Evolutionary conservation across 2,113 vertebrate species (phyloP).

Genomic region (Beaufortia kweichowensis): DNA sequence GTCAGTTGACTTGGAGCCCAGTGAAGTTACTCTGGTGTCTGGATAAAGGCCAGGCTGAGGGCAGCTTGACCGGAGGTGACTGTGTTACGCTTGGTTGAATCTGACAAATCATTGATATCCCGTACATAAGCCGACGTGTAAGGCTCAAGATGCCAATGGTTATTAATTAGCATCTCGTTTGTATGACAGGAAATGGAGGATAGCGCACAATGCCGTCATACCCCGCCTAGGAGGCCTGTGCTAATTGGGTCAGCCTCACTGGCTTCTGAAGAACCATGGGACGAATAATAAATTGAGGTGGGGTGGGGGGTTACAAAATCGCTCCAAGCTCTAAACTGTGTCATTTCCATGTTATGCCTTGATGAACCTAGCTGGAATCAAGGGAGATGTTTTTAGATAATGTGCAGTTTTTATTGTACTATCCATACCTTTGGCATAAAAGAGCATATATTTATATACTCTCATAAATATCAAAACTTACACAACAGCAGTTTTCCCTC

Average conservation of each 20-base stretch:
- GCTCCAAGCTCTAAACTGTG: conserved; percentile 52
- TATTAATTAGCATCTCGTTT: conserved; percentile 95
- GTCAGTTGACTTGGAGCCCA: conserved; percentile 28
- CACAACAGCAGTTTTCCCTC: conserved; percentile 24
- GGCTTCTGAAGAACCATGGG: conserved; percentile 79
- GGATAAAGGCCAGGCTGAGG: conserved; percentile 33
- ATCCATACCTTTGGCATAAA: not conserved
- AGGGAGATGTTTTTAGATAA: not conserved
- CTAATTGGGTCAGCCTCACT: conserved; percentile 84
- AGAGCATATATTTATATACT: not conserved
- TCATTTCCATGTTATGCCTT: conserved; percentile 44
- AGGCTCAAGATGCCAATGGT: conserved; percentile 87
- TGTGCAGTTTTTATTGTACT: not conserved
- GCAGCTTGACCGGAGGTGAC: conserved; percentile 54
- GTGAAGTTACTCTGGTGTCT: conserved; percentile 33
- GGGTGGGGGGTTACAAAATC: conserved; percentile 60
- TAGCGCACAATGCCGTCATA: conserved; percentile 80
- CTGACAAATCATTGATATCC: conserved; percentile 78
- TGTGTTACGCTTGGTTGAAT: conserved; percentile 66
- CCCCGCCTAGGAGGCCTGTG: conserved; percentile 74
- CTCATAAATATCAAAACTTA: not conserved
- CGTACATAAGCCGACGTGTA: conserved; percentile 83
- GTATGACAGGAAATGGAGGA: conserved; percentile 86
- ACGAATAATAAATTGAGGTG: conserved; percentile 82
- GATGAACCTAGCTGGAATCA: conserved; percentile 26